Evolutionary conservation across 2,888 invertebrate genomes (phyloP).

Genomic region (Ornithoptera priamus): DNA sequence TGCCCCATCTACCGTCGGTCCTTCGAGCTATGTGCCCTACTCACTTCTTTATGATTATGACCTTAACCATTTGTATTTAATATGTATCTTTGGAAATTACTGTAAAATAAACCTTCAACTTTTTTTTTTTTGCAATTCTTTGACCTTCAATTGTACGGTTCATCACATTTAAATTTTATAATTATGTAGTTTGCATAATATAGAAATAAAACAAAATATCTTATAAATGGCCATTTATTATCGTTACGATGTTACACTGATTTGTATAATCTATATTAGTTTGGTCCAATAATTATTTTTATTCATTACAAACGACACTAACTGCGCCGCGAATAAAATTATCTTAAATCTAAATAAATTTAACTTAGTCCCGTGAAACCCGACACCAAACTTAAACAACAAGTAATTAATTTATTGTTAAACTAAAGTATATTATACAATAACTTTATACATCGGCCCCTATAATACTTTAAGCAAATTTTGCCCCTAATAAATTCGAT

Average conservation of each 20-base stretch:
- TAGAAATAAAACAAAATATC: constrained; percentile 28
- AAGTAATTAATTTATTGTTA: constrained; percentile 38
- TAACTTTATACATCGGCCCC: constrained; percentile 57
- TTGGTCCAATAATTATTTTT: constrained; percentile 63
- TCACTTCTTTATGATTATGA: too few relatives aligned
- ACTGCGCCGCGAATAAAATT: constrained; percentile 55
- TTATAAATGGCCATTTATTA: constrained; percentile 61
- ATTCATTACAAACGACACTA: constrained; percentile 54
- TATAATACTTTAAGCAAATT: constrained; percentile 55
- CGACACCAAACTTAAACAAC: constrained; percentile 53
- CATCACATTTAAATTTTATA: background rate
- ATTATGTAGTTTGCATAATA: background rate
- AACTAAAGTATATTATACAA: constrained; percentile 34
- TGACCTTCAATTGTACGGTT: background rate
- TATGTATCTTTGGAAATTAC: too few relatives aligned
- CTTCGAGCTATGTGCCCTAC: too few relatives aligned
- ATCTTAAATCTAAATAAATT: constrained; percentile 35
- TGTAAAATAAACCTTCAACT: too few relatives aligned
- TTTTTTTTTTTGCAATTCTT: too few relatives aligned
- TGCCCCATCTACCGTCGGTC: too few relatives aligned
- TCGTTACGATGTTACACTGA: constrained; percentile 45
- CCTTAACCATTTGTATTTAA: too few relatives aligned
- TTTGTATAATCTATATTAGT: constrained; percentile 70
- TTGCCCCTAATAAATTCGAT: constrained; percentile 72
- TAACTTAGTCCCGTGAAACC: constrained; percentile 37